Percentiles rank a stretch among this genome's conserved stretches.
These are phyloP conservation scores for Thunnus thynnus DNA, from an alignment of 2,113 vertebrate genomes.

Conservation along the genomic window DNA sequence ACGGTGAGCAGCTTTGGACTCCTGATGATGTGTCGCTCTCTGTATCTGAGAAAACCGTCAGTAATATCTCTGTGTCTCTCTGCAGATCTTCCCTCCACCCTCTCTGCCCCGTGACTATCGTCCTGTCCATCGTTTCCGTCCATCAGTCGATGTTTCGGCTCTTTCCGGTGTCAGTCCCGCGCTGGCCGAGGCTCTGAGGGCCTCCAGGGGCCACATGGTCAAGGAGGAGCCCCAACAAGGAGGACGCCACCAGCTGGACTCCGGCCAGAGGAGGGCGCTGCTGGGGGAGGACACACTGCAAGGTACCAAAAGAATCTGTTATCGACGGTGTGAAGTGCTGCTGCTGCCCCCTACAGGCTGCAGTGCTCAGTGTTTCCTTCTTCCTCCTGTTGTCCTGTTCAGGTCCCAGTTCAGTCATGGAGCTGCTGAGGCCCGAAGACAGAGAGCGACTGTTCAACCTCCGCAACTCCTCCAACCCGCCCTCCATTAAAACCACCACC, in stretches of 20 bases:
- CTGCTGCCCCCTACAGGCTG: not conserved
- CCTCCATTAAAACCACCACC: not conserved
- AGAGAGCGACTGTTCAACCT: conserved; percentile 87
- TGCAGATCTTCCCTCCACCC: conserved; percentile 88
- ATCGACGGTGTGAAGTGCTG: not conserved
- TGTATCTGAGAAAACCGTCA: fast-evolving
- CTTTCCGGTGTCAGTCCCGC: conserved; percentile 77
- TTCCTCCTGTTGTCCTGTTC: not conserved
- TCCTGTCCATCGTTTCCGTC: conserved; percentile 89
- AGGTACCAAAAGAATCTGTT: conserved; percentile 78
- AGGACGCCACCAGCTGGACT: conserved; percentile 89
- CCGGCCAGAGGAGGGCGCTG: conserved; percentile 83
- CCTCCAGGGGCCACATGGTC: conserved; percentile 86
- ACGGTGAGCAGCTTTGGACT: conserved; percentile 8
- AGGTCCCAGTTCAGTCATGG: conserved; percentile 92
- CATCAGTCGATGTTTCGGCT: conserved; percentile 76
- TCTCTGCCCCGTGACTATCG: conserved; percentile 88
- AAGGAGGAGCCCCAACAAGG: conserved; percentile 52
- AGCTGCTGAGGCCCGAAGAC: conserved; percentile 91
- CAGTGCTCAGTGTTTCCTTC: not conserved
- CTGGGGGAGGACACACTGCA: conserved; percentile 88
- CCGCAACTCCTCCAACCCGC: conserved; percentile 74
- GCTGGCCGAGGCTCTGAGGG: conserved; percentile 82
- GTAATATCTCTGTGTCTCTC: not conserved
- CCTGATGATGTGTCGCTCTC: not conserved